A percentile compares a stretch with the other conserved stretches of the same genome.
These are phyloP conservation scores for Antheraea assamensis DNA, from an alignment of 2,888 invertebrate genomes.

Conservation along the genomic window DNA sequence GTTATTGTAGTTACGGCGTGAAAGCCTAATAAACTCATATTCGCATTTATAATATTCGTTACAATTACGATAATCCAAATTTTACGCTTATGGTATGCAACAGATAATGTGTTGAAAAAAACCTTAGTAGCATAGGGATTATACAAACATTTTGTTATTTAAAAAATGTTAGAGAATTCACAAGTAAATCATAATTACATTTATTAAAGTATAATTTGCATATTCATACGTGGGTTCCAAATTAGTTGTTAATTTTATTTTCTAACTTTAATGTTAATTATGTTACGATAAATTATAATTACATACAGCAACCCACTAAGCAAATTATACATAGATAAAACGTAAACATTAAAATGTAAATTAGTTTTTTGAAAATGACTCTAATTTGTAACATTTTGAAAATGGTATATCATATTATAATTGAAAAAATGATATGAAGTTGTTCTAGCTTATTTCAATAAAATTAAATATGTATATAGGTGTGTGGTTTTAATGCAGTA, in stretches of 20 bases:
- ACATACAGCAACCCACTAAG: not conserved
- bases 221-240: not conserved
- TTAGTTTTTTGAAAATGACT: not conserved
- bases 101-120: not conserved
- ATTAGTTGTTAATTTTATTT: not conserved
- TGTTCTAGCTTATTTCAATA: not conserved
- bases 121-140: not conserved
- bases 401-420: not conserved
- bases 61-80: not conserved
- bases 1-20: no score
- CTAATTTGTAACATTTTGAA: not conserved
- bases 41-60: no score
- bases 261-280: not conserved
- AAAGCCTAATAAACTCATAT: no score
- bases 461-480: not conserved
- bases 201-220: not conserved
- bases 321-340: not conserved
- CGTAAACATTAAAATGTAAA: not conserved
- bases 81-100: not conserved
- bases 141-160: not conserved
- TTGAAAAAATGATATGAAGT: no score
- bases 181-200: not conserved
- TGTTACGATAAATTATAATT: not conserved
- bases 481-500: no score
- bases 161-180: not conserved